Conservation (phyloP, 2,888 invertebrate genomes). For the Trachelus troglodyta region DNA sequence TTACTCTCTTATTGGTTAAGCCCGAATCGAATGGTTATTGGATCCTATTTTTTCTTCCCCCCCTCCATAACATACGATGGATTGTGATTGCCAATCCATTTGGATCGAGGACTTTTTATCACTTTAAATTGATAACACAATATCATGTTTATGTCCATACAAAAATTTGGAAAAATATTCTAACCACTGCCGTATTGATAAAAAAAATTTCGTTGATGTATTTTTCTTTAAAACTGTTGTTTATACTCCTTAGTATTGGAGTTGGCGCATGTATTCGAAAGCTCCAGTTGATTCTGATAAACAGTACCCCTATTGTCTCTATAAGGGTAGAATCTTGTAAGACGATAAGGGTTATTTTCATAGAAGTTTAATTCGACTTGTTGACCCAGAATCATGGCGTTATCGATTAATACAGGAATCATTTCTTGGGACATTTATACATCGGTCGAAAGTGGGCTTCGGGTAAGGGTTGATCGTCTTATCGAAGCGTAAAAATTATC, state of each 20-base stretch:
- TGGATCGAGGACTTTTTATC: background rate
- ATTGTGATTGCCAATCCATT: background rate
- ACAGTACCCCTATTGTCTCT: background rate
- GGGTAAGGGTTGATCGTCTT: background rate
- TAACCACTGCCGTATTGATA: background rate
- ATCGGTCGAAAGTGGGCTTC: background rate
- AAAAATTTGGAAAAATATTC: background rate
- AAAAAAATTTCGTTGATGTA: no score
- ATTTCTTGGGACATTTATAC: background rate
- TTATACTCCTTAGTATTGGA: background rate
- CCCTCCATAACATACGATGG: background rate
- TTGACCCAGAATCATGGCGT: background rate
- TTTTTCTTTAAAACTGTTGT: background rate
- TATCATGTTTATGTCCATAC: background rate
- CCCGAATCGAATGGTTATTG: background rate
- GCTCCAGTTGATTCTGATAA: background rate
- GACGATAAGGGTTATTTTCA: background rate
- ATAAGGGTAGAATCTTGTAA: background rate
- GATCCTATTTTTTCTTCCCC: background rate
- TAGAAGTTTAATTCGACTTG: background rate
- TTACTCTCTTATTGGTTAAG: background rate
- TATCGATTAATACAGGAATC: background rate
- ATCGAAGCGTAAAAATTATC: constrained; percentile 6
- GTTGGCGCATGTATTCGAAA: background rate
- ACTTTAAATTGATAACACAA: background rate